Evolutionary conservation across 2,888 invertebrate species (phyloP).

Genomic region (Microplitis deprimator): DNA sequence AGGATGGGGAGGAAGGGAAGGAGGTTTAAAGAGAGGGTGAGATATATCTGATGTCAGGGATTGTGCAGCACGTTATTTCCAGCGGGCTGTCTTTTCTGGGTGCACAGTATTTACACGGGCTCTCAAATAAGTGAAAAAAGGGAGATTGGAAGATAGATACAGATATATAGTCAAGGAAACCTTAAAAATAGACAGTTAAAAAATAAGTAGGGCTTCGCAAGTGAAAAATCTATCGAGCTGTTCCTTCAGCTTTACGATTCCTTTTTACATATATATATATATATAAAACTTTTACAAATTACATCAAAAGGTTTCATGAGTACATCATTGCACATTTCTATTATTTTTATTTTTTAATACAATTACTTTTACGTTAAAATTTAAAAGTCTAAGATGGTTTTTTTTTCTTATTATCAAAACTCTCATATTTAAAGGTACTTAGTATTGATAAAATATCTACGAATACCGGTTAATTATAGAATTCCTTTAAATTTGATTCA

Average conservation of each 20-base stretch:
- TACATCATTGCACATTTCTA: no score
- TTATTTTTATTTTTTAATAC: no score
- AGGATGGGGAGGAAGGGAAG: not conserved
- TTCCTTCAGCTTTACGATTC: conserved; percentile 7
- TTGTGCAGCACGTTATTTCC: conserved; percentile 28
- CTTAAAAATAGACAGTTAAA: conserved; percentile 27
- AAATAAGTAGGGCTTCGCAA: conserved; percentile 31
- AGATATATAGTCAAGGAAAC: conserved; percentile 21
- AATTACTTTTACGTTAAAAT: no score
- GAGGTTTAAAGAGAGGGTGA: not conserved
- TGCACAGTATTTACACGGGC: conserved; percentile 30
- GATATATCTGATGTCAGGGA: conserved; percentile 27
- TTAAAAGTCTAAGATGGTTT: no score
- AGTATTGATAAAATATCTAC: no score
- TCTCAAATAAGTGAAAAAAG: conserved; percentile 22
- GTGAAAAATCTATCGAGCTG: conserved; percentile 27
- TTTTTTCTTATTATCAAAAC: no score
- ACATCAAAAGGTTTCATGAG: not conserved
- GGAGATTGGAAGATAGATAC: not conserved
- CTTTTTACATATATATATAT: conserved; percentile 8
- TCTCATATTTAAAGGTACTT: no score
- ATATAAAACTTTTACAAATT: conserved; percentile 10
- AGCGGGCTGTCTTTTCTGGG: conserved; percentile 18
- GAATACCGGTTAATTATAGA: not conserved
- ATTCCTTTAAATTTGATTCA: not conserved